Evolutionary conservation across 2,113 vertebrate species (phyloP), one percentile per base, ranked within the genome.

Genomic region (Uropsilus gracilis): DNA sequence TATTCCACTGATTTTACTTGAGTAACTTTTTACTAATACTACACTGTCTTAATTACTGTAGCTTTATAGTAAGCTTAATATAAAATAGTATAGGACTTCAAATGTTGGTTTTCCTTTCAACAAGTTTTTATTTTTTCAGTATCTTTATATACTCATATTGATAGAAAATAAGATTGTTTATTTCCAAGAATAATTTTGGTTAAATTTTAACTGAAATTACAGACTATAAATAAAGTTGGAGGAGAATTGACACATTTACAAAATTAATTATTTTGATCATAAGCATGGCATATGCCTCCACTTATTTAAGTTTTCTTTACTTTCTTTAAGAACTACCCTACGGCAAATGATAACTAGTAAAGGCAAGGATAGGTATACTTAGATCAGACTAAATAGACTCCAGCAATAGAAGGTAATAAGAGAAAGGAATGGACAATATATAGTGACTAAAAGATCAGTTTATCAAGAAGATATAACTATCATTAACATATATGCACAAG

Each of bases 101-200:
- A 44, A 75, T 0, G 80, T 85, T 68, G 42, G 13, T 68, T 20
- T 86, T 68, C 48, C 13, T 78, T 88, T n/a, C 30, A 88, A 53
- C 17, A 26, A 73, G 55, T 20, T 11, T 91, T 73, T 89, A 17
- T 17, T 57, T 68, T 92, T 89, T 89, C 78, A 71, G 30, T 2
- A 84, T 92, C 42, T 92, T 82, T 61, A n/a, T 48, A 66, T 75
- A 82, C 73, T 57, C 26, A 94, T 61, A 85, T 85, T 53, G 72
- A 64, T 64, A 46, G 68, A 61, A 81, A 42, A 63, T 69, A 44
- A 63, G 20, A 11, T 61, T 84, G 22, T 50, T 37, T 53, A 20
- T 48, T 73, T 75, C 30, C 48, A 18, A 42, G 39, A 81, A 89
- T 5, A 93, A 32, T 50, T 86, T n/a, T 81, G 26, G 28, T 72